Percentiles rank a stretch among this genome's conserved stretches.
phyloP scores from a whole-genome alignment of 2,888 invertebrate genomes.

The Lymantria dispar region DNA sequence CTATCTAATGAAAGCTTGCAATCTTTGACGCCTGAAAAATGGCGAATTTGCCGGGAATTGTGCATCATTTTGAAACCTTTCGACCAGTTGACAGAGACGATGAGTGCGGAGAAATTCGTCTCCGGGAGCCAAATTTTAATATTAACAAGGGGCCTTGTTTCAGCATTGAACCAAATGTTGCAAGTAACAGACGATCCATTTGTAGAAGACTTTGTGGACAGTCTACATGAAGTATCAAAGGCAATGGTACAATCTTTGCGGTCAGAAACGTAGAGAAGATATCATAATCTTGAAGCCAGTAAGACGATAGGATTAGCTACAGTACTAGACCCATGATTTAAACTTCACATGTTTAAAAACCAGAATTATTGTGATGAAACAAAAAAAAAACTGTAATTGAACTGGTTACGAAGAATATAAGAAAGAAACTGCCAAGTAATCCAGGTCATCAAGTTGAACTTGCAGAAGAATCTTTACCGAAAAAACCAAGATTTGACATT shows the following conservation, averaged over 20 bases:
- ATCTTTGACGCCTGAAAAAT: constrained; percentile 18
- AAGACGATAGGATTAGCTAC: constrained; percentile 12
- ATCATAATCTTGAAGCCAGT: constrained; percentile 12
- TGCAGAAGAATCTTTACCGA: background rate
- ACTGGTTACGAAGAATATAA: constrained; percentile 1
- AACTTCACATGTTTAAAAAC: constrained; percentile 9
- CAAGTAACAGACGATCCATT: background rate
- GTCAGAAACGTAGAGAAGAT: constrained; percentile 13
- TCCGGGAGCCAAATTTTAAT: constrained; percentile 21
- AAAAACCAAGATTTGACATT: constrained; percentile 8
- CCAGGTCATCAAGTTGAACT: constrained; percentile 4
- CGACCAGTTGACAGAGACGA: constrained; percentile 25
- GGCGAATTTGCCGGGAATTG: constrained; percentile 16
- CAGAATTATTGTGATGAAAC: background rate
- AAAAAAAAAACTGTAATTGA: constrained; percentile 2
- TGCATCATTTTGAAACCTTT: constrained; percentile 28
- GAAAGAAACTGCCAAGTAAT: constrained; percentile 6
- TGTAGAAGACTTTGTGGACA: constrained; percentile 3
- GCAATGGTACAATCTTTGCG: constrained; percentile 2
- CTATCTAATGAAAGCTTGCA: constrained; percentile 12
- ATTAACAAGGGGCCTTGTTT: constrained; percentile 22
- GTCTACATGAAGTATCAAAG: constrained; percentile 5
- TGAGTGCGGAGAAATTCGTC: constrained; percentile 33
- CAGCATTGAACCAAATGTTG: constrained; percentile 11
- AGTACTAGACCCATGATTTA: constrained; percentile 11